Percentiles rank a stretch among this genome's conserved stretches.
Conservation (phyloP, 1,140 invertebrate species). For the fruit fly (Drosophila melanogaster) region DNA sequence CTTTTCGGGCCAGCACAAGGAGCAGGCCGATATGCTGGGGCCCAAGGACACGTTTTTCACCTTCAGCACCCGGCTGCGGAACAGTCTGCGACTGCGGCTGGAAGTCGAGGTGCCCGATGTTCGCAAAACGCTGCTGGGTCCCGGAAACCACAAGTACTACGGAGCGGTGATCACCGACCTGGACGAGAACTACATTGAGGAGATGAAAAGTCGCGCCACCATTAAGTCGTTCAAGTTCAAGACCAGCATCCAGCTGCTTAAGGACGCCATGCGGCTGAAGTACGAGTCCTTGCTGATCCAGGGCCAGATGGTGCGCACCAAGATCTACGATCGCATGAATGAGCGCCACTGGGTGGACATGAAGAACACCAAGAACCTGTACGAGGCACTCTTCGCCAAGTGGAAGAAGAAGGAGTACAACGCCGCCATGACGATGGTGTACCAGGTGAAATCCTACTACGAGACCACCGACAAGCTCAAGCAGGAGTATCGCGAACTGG, state of each 20-base stretch:
- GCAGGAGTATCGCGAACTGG: conserved; percentile 60
- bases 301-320: conserved; percentile 74
- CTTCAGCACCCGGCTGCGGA: conserved; percentile 66
- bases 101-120: conserved; percentile 66
- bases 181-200: conserved; percentile 80
- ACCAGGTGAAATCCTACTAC: conserved; percentile 76
- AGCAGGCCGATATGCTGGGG: conserved; percentile 57
- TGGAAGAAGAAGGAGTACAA: conserved; percentile 82
- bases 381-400: conserved; percentile 73
- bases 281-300: conserved; percentile 79
- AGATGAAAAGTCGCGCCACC: conserved; percentile 70
- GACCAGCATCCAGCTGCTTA: conserved; percentile 59
- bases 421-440: conserved; percentile 72
- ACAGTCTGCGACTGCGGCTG: conserved; percentile 68
- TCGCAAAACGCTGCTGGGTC: conserved; percentile 55
- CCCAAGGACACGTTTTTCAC: conserved; percentile 78
- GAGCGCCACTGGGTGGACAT: conserved; percentile 76
- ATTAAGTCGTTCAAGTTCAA: conserved; percentile 75
- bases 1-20: conserved; percentile 73
- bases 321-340: conserved; percentile 78
- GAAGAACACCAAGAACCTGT: conserved; percentile 61
- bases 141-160: conserved; percentile 40
- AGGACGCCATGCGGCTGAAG: conserved; percentile 74
- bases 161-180: conserved; percentile 75
- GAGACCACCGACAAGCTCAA: conserved; percentile 70